Evolutionary conservation across 2,797 vertebrate species (phyloP).

Genomic region (Gymnodraco acuticeps): DNA sequence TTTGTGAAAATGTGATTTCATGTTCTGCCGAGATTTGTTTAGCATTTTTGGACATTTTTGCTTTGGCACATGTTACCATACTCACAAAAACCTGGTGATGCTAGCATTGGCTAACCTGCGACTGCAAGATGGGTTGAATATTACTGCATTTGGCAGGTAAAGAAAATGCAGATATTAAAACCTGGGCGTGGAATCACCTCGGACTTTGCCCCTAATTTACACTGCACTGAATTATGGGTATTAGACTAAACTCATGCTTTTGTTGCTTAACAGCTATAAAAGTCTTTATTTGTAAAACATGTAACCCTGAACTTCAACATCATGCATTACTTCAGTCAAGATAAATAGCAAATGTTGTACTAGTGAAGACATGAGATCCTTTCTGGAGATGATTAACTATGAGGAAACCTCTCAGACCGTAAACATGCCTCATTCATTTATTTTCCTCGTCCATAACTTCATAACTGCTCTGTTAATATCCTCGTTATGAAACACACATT

Average conservation of each 20-base stretch:
- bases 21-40: background rate
- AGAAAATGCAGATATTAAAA: background rate
- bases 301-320: background rate
- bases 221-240: background rate
- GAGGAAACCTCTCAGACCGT: background rate
- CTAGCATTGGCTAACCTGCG: background rate
- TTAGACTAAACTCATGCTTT: background rate
- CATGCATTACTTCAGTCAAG: background rate
- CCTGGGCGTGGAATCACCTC: background rate
- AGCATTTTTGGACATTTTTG: background rate
- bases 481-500: background rate
- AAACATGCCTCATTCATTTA: background rate
- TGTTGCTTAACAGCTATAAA: background rate
- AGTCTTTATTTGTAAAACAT: background rate
- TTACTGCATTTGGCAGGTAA: background rate
- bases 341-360: background rate
- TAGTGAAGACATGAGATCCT: background rate
- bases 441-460: conserved; percentile 2
- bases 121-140: background rate
- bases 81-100: background rate
- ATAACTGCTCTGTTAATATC: background rate
- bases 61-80: background rate
- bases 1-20: background rate
- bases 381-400: conserved; percentile 20
- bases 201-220: background rate